Base-by-base conservation (phyloP, 2,797 vertebrate species). In the Enteromius radiatus region DNA sequence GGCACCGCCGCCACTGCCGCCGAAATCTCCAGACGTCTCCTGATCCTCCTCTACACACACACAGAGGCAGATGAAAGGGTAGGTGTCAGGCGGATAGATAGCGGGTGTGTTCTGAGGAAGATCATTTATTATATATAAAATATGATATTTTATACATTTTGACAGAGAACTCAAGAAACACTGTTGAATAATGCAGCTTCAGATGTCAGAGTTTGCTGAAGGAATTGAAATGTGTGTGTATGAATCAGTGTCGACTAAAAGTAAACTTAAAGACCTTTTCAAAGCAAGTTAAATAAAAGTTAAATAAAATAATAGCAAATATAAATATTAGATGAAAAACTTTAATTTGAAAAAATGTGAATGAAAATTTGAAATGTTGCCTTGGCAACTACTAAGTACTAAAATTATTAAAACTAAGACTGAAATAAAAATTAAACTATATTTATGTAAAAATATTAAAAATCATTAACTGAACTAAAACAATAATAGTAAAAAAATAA, bases 21-120 rank as follows among this genome's bases (percentile, higher is more conserved):
- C 97, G 19, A 97, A 98, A 88, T 98, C 97, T 69, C 98, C 98
- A 1, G 98, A 99, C 45, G 95, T 97, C 92, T 99, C 97, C 89
- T 97, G 96, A 78, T 98, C 97, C 90, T 98, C 97, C 81, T 98
- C 97, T 98, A 91, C 61, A 67, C 21, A 73, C 31, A 76, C 49
- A 65, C 54, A 86, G 26, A 74, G 5, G 14, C 21, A 65, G n/a
- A 68, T 75, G 41, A 59, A 79, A 63, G 31, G 28, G 36, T 70
- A 84, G 74, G 59, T 85, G 78, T 59, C 74, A 81, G 75, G 47
- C 1, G 61, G 33, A 65, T 81, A 69, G 69, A 65, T 38, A 38
- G 74, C 56, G 47, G 45, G 61, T 26, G 43, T 56, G 14, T 52
- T 76, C 38, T 75, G 64, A 76, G 43, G 54, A 52, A 77, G 45